phyloP scores from a whole-genome alignment of 2,797 vertebrate species.

The Ispidina lecontei region DNA sequence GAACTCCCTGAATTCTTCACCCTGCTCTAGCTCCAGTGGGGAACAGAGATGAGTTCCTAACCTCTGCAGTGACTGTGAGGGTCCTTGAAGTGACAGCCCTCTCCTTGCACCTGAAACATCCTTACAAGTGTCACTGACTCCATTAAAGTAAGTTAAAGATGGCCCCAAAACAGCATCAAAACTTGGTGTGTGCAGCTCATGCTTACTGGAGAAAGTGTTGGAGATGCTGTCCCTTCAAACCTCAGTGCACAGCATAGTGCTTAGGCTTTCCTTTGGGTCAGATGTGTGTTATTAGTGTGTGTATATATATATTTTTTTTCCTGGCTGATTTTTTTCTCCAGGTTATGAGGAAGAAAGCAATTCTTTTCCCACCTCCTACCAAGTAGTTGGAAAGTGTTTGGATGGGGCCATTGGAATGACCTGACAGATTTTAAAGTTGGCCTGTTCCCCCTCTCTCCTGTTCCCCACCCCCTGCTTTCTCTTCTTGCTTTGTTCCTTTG shows the following conservation, averaged over 20 bases:
- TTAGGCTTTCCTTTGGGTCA: neutral
- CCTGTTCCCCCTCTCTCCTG: neutral
- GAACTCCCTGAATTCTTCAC: neutral
- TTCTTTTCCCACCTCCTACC: neutral
- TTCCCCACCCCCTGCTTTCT: neutral
- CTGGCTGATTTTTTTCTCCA: neutral
- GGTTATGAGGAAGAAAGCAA: neutral
- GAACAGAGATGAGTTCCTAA: neutral
- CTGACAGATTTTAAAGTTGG: neutral
- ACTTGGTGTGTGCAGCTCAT: neutral
- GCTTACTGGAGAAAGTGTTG: neutral
- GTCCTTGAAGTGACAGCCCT: neutral
- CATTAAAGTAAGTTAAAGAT: neutral
- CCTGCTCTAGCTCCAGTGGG: neutral
- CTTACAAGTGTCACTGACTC: neutral
- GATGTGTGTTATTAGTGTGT: neutral
- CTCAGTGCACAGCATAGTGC: neutral
- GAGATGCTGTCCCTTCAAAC: neutral
- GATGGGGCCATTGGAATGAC: neutral
- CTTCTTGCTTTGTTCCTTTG: neutral
- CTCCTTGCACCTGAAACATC: neutral
- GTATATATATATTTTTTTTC: rapidly evolving
- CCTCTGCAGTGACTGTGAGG: neutral
- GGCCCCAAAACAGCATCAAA: neutral
- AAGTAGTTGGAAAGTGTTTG: neutral